A percentile compares a stretch with the other conserved stretches of the same genome.
Evolutionary conservation across 2,113 vertebrate genomes (phyloP).

Genomic region (Bujurquina vittata): DNA sequence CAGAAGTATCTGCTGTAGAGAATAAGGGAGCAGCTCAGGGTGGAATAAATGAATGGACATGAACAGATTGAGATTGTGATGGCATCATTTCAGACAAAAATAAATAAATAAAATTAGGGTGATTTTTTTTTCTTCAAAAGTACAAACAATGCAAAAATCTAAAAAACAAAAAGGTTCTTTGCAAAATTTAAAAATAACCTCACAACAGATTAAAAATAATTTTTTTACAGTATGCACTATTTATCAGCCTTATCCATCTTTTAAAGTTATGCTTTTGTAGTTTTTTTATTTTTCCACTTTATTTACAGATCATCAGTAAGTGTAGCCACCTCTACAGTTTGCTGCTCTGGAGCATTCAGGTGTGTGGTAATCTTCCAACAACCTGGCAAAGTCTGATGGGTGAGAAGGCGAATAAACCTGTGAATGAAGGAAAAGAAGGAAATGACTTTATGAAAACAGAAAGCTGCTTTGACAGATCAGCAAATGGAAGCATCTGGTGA

Average conservation of each 20-base stretch:
- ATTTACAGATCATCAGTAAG: too few relatives aligned
- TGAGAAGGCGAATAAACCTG: accelerated
- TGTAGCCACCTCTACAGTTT: too few relatives aligned
- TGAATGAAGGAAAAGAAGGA: too few relatives aligned
- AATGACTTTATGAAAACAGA: too few relatives aligned
- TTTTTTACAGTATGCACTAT: neutral
- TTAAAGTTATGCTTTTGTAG: neutral
- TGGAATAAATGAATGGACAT: neutral
- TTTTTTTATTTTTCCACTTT: neutral
- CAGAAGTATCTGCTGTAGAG: too few relatives aligned
- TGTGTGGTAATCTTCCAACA: too few relatives aligned
- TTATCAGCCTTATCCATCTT: neutral
- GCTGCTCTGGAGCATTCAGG: too few relatives aligned
- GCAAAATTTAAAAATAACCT: neutral
- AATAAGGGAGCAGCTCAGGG: neutral
- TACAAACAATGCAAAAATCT: neutral
- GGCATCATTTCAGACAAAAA: neutral
- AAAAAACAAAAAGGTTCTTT: too few relatives aligned
- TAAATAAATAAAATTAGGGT: neutral
- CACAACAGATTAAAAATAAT: neutral
- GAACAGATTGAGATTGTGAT: accelerated
- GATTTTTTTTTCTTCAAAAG: accelerated
- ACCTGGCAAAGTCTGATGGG: neutral
- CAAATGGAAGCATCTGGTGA: conserved; percentile 59
- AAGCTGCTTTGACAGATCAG: conserved; percentile 44